Evolutionary conservation across 1,140 invertebrate genomes (phyloP), one percentile per base, ranked within the genome.

Genomic region (Cyclargus thomasi): DNA sequence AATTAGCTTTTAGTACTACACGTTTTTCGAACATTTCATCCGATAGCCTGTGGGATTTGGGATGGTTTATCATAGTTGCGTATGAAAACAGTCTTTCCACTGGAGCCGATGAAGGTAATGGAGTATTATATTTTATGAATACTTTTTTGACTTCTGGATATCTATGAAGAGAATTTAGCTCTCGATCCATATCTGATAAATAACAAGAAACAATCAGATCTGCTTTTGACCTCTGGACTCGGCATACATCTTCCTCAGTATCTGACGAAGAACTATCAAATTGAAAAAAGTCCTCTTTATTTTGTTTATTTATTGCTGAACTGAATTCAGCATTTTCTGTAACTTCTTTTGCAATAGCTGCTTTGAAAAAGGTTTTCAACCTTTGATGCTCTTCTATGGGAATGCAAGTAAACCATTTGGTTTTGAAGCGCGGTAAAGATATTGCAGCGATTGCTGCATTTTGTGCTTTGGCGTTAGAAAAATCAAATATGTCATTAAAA

Each of bases 61-160:
- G 72, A 35, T 68, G 62, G 55, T 78, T 74, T 17, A 66, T 71
- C 70, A 81, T 78, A 0, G 76, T 78, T 47, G 71, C 76, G 47
- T 74, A 80, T 63, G 70, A 79, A 64, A 82, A 83, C 8, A 83
- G 22, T 63, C 77, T 65, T 72, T 78, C 77, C 16, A 82, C 75
- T 36, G 81, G 66, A 39, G 67, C 81, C 21, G 80, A 83, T 11
- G 78, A 80, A 7, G 80, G 75, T 55, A 80, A 68, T 8, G 67
- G 66, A 39, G 79, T 79, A 71, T 80, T 83, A 63, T 70, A 75
- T 72, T 73, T 76, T 5, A 71, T 55, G 63, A 83, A 78, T 57
- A 77, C 71, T 67, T 64, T 65, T 74, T 74, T 77, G 4, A 80
- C 67, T 20, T 74, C 64, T 0, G 53, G 53, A 66, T 66, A 66